Evolutionary conservation across 2,113 vertebrate genomes (phyloP), one percentile per base, ranked within the genome.

Genomic region (Hippocampus abdominalis): DNA sequence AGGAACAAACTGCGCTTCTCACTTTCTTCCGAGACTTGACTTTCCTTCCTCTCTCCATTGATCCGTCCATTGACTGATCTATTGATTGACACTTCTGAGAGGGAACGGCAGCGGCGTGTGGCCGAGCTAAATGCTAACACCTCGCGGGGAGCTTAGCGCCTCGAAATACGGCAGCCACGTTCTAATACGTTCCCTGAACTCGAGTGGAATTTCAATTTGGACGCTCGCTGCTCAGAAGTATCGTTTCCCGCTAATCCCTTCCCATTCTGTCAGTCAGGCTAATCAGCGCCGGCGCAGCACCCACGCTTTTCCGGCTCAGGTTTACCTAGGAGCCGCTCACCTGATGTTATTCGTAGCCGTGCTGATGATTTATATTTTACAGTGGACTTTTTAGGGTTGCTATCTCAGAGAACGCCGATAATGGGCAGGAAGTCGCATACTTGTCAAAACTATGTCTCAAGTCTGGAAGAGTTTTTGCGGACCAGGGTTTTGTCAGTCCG

Each of bases 131-230:
- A 44, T 64, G 15, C 27, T 16, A 32, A 44, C 21, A 64, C 21
- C 39, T 18, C 5, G 32, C 32, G 15, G 27, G 27, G 4, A 64
- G 36, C 21, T 42, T 44, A 64, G 39, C 20, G 40, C 21, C 40
- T 42, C 12, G 2, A 64, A 64, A 44, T 64, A 64, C 62, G 13
- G 39, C 3, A 44, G 62, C 21, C 12, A 63, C n/a, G 20, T 40
- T n/a, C 61, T 40, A n/a, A 63, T 40, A 60, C 8, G 54, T 57
- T 57, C 23, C 54, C 54, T 57, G 54, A 57, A 57, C 57, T 60
- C 8, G 27, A 60, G 57, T 60, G 25, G 57, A 60, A 40, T 63
- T 64, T 64, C 62, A 64, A 64, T 64, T 64, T 64, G 39, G 62
- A 42, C 4, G 39, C 39, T 64, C 12, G 39, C 39, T 15, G 62